Base-by-base conservation (phyloP, 2,113 vertebrate genomes). In the Cairina moschata region DNA sequence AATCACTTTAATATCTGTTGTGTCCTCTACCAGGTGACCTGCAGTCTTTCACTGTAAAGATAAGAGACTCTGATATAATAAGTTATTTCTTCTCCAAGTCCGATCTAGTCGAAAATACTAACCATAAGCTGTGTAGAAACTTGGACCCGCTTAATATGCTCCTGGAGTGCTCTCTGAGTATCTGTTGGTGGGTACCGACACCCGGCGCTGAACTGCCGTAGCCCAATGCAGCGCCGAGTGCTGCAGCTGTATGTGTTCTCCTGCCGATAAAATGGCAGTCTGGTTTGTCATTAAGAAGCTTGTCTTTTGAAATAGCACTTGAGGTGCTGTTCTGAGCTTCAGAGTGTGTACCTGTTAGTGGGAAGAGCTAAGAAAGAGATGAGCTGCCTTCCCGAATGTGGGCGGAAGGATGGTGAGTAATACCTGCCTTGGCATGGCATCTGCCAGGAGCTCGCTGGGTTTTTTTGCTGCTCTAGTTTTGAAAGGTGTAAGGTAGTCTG, bases 331-430 rank as follows among this genome's bases (percentile, higher is more conserved):
- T 67, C 68, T 77, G 91, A 93, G 38, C 40, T 65, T 79, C 85
- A 77, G 52, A 95, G 48, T 71, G 80, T 38, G 65, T 82, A 95
- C 59, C 55, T 86, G 66, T 59, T 78, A 81, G 88, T 78, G 83
- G 92, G 90, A 96, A 93, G 93, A 90, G 76, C 88, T 96, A 90
- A 95, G 91, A 88, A 62, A 84, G 44, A 95, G 67, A 66, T 74
- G 67, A 76, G 46, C 63, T 77, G 4, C 7, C 1, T 77, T 89
- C 44, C 92, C 8, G 14, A 66, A 50, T 22, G 74, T 71, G 74
- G 82, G 56, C 0, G 26, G 46, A 73, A 83, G 87, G 52, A 31
- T 66, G 91, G 65, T 81, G 89, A 83, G 75, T 89, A 90, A 89
- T 88, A 40, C 44, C 4, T 91, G 86, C 86, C 56, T 95, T 92